Percentiles rank a stretch among this genome's conserved stretches.
phyloP scores from a whole-genome alignment of 2,797 vertebrate genomes.

The Peromyscus melanophrys region DNA sequence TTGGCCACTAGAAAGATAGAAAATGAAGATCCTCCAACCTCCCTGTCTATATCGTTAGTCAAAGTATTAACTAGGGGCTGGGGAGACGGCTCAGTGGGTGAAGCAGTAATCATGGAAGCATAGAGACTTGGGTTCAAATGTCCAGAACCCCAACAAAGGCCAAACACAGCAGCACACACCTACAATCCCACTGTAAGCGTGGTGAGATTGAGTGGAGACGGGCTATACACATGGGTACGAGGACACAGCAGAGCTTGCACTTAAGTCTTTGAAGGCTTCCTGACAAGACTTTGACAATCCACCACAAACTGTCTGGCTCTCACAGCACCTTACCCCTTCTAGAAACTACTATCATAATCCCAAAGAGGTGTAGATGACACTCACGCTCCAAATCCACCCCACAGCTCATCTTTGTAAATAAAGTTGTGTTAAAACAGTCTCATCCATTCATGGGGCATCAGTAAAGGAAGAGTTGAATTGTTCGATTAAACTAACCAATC shows the following conservation, averaged over 20 bases:
- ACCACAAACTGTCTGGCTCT: background rate
- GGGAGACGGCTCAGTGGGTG: background rate
- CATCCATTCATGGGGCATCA: background rate
- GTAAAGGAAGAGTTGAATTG: background rate
- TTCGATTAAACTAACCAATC: background rate
- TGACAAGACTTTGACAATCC: background rate
- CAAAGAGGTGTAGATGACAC: background rate
- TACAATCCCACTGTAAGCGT: background rate
- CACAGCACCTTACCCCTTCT: background rate
- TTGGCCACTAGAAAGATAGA: background rate
- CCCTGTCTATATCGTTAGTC: background rate
- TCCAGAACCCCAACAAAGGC: background rate
- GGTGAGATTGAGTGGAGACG: background rate
- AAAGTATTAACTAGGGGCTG: background rate
- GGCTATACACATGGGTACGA: background rate
- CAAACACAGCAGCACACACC: background rate
- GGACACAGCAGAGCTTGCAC: background rate
- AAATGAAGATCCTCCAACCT: background rate
- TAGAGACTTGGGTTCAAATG: background rate
- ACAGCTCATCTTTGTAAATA: background rate
- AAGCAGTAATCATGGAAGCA: background rate
- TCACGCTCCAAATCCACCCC: background rate
- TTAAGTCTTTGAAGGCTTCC: background rate
- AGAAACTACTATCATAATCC: background rate
- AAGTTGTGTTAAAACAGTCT: constrained; percentile 57